A percentile compares a stretch with the other conserved stretches of the same genome.
Evolutionary conservation across 2,888 invertebrate species (phyloP).

Genomic region (Ochropleura leucogaster): DNA sequence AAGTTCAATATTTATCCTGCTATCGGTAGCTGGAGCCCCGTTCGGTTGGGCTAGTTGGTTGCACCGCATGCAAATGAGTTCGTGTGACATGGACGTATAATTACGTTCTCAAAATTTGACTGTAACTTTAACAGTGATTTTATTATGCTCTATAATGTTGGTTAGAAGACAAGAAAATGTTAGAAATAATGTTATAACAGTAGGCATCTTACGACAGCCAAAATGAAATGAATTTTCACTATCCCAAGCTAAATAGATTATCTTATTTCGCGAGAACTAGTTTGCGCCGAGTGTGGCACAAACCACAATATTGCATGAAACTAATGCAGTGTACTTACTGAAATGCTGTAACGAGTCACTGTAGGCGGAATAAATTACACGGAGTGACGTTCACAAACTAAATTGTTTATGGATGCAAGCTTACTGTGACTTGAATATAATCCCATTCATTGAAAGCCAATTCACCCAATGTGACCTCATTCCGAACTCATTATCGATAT

Average conservation of each 20-base stretch:
- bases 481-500: constrained; percentile 32
- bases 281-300: neutral
- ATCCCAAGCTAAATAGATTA: neutral
- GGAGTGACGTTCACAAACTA: neutral
- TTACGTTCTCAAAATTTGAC: constrained; percentile 23
- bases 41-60: constrained; percentile 20
- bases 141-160: neutral
- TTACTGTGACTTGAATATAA: neutral
- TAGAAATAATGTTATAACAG: no score
- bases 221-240: constrained; percentile 5
- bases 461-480: constrained; percentile 9
- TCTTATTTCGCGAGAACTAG: constrained; percentile 6
- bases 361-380: neutral
- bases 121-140: neutral
- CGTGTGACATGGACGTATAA: constrained; percentile 28
- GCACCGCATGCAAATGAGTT: constrained; percentile 48
- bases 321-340: constrained; percentile 21
- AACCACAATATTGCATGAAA: constrained; percentile 16
- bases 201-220: neutral
- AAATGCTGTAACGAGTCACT: constrained; percentile 12
- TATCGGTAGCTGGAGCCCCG: constrained; percentile 8
- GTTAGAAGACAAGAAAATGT: neutral
- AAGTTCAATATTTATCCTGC: constrained; percentile 52
- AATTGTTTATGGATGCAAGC: neutral
- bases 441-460: neutral